A percentile compares a stretch with the other conserved stretches of the same genome.
phyloP scores from a whole-genome alignment of 2,113 vertebrate species.

The Callorhinus ursinus region DNA sequence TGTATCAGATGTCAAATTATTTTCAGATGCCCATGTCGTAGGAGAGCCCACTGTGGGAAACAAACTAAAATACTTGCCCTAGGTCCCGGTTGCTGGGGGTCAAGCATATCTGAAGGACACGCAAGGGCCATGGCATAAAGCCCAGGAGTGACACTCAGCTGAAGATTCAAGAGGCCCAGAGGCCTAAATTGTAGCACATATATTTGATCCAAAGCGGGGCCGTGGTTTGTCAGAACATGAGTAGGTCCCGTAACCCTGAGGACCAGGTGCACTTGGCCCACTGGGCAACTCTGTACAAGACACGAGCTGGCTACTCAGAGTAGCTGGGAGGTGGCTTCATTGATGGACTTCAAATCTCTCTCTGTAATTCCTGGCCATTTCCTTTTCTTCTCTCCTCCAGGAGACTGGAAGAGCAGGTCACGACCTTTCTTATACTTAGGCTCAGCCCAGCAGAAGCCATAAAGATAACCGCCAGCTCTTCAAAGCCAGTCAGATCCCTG shows the following conservation, averaged over 20 bases:
- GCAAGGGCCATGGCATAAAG: accelerated
- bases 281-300: not conserved
- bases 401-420: constrained; percentile 60
- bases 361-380: constrained; percentile 58
- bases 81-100: not conserved
- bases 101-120: accelerated
- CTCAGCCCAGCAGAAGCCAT: constrained; percentile 26
- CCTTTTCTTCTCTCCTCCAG: constrained; percentile 48
- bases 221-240: not conserved
- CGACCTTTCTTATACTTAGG: constrained; percentile 58
- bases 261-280: not conserved
- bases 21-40: not conserved
- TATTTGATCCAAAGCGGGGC: not conserved
- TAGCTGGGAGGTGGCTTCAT: not conserved
- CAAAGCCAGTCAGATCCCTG: constrained; percentile 51
- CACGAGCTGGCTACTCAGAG: no score
- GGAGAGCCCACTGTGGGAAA: not conserved
- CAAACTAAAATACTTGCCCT: not conserved
- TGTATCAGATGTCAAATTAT: not conserved
- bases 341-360: constrained; percentile 10
- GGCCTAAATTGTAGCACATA: accelerated
- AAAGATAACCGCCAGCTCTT: constrained; percentile 64
- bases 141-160: not conserved
- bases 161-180: not conserved
- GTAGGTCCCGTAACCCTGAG: not conserved